phyloP scores from a whole-genome alignment of 2,113 vertebrate genomes.

The Sphyrna mokarran region DNA sequence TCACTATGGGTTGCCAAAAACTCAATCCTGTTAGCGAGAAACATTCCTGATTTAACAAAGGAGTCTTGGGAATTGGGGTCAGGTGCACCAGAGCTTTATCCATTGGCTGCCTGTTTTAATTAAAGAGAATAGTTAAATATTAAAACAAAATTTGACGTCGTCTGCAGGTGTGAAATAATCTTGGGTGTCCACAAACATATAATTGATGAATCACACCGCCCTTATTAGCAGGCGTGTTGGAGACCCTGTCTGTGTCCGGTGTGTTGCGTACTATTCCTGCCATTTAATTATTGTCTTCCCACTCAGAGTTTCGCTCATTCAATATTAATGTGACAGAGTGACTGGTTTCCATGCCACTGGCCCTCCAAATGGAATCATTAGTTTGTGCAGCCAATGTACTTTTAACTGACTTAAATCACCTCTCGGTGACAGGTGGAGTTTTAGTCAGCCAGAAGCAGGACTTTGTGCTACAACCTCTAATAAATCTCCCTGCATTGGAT shows the following conservation, averaged over 20 bases:
- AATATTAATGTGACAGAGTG: constrained; percentile 34
- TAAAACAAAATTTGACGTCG: background rate
- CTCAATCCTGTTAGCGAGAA: background rate
- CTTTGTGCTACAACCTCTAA: background rate
- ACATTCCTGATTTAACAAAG: background rate
- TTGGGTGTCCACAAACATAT: background rate
- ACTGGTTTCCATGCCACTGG: background rate
- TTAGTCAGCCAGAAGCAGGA: background rate
- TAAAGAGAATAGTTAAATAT: background rate
- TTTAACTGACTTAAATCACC: constrained; percentile 4
- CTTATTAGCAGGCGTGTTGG: background rate
- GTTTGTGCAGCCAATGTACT: constrained; percentile 14
- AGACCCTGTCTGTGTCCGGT: no score
- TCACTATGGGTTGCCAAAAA: background rate
- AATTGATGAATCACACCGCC: background rate
- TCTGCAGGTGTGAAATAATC: background rate
- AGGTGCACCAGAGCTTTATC: background rate
- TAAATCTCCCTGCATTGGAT: constrained; percentile 7
- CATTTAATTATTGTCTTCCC: constrained; percentile 29
- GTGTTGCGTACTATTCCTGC: background rate
- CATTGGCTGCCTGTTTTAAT: background rate
- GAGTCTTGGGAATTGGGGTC: background rate
- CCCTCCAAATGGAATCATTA: constrained; percentile 26
- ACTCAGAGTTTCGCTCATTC: constrained; percentile 17
- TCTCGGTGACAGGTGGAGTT: background rate